phyloP scores from a whole-genome alignment of 2,113 vertebrate genomes.

The Excalfactoria chinensis region DNA sequence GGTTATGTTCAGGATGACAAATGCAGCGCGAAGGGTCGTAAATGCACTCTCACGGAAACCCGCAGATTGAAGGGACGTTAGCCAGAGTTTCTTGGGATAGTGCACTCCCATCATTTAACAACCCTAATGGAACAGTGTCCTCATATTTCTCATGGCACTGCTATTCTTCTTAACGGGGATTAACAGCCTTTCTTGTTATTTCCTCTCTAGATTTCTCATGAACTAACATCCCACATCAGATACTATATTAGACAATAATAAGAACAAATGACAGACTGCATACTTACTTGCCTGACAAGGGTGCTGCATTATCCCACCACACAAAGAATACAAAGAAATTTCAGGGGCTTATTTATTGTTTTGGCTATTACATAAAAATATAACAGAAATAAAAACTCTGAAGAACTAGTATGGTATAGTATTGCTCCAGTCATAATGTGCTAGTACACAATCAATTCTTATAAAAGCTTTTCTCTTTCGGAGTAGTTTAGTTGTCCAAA shows the following conservation, averaged over 20 bases:
- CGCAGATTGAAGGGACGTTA: neutral
- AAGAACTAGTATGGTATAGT: constrained; percentile 68
- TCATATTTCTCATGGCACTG: constrained; percentile 38
- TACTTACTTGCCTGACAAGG: constrained; percentile 67
- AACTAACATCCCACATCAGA: constrained; percentile 56
- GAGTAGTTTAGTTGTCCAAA: constrained; percentile 71
- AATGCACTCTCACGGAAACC: neutral
- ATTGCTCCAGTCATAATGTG: constrained; percentile 69
- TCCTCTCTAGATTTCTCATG: constrained; percentile 39
- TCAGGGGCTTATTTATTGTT: constrained; percentile 75
- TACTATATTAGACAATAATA: constrained; percentile 63
- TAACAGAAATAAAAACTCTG: constrained; percentile 78
- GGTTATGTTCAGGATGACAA: constrained; percentile 20
- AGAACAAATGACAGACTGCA: constrained; percentile 69
- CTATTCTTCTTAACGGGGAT: constrained; percentile 52
- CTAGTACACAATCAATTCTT: constrained; percentile 76
- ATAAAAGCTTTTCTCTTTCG: constrained; percentile 73
- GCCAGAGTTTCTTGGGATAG: constrained; percentile 23
- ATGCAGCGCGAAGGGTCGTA: constrained; percentile 40
- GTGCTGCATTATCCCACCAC: constrained; percentile 63
- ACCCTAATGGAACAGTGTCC: neutral
- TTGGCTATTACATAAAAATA: constrained; percentile 78
- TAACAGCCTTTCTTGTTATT: constrained; percentile 35
- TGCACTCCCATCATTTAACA: constrained; percentile 45
- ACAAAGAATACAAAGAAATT: constrained; percentile 66